Conservation (phyloP, 2,797 vertebrate genomes). For the Apogon talboti region DNA sequence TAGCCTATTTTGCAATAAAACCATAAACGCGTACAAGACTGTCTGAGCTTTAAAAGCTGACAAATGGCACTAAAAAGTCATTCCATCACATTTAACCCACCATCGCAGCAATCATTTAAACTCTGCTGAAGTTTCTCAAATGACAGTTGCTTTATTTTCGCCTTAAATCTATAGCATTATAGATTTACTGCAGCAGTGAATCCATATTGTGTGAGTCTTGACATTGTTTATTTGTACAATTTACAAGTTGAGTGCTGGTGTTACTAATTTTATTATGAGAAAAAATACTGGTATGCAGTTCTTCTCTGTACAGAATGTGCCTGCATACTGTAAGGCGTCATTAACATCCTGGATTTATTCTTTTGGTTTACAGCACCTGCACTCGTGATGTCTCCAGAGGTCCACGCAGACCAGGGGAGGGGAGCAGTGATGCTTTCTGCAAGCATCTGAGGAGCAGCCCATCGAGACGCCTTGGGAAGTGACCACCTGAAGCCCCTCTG, state of each 20-base stretch:
- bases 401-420: conserved; percentile 88
- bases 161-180: no score
- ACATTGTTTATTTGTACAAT: conserved; percentile 8
- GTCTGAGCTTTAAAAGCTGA: conserved; percentile 4
- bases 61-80: conserved; percentile 13
- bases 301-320: conserved; percentile 13
- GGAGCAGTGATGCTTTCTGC: conserved; percentile 87
- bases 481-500: conserved; percentile 84
- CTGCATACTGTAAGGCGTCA: conserved; percentile 11
- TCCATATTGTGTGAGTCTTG: background rate
- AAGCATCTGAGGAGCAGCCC: conserved; percentile 89
- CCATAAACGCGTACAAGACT: background rate
- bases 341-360: conserved; percentile 25
- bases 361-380: conserved; percentile 83
- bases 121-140: background rate
- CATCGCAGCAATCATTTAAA: background rate
- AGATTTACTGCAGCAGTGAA: background rate
- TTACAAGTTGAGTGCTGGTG: conserved; percentile 1
- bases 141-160: no score
- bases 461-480: conserved; percentile 83
- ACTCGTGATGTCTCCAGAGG: conserved; percentile 91
- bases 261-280: conserved; percentile 38
- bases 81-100: conserved; percentile 3
- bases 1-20: conserved; percentile 3
- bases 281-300: conserved; percentile 1